Evolutionary conservation across 1,140 invertebrate species (phyloP), one percentile per base, ranked within the genome.

Genomic region (Drosophila sp.): DNA sequence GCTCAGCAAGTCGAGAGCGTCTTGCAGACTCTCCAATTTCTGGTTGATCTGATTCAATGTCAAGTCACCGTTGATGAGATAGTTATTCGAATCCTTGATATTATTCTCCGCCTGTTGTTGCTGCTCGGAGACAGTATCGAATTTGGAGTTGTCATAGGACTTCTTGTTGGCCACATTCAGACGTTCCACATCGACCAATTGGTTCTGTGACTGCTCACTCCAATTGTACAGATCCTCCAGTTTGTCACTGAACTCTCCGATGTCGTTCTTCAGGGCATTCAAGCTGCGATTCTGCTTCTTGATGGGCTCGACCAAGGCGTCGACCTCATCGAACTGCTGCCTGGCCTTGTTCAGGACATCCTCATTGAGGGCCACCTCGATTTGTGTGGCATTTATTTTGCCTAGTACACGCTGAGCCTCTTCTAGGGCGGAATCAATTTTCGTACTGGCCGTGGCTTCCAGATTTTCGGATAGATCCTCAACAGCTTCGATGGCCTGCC

Each of bases 171-270:
- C 93, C 5, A 78, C 86, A 72, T 96, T 95, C 1, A 97, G 84
- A 17, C 92, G 92, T 32, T 95, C 94, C 1, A 96, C 96, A 35
- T 94, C 93, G 1, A 92, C 91, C 0, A 94, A 94, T n/a, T 94
- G 94, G 11, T 94, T 92, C 23, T 94, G 92, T 0, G 96, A 94
- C 35, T 94, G 92, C 4, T 94, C 92, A 4, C 95, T 95, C 76
- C 95, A 95, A 65, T 95, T 94, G 47, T 94, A 92, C 60, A 98
- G 93, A 80, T 98, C 96, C 44, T 96, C 94, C 38, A 98, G 90
- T 71, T 96, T 96, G 0, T 93, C 92, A 32, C 94, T 94, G 17
- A 96, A 94, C 27, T 94, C 93, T 0, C 93, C 93, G 0, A 96
- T 94, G 25, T 93, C 93, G 29, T 94, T 93, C 29, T 94, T 93